Evolutionary conservation across 2,888 invertebrate species (phyloP).

Genomic region (Dugesia japonica): DNA sequence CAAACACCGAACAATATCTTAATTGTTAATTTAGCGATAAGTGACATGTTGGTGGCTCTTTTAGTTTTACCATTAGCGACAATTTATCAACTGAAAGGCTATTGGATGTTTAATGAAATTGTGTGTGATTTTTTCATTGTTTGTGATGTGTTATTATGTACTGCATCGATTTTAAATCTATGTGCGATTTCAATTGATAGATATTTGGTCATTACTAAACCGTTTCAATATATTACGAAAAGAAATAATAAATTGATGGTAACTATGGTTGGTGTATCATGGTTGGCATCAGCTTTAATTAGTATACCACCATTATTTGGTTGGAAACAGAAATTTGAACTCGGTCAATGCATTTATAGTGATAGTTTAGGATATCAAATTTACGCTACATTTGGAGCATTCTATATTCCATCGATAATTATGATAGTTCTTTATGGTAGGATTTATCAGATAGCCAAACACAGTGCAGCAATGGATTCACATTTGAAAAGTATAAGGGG

Average conservation of each 20-base stretch:
- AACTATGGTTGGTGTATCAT: slow-evolving; percentile 41
- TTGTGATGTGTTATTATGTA: slow-evolving; percentile 42
- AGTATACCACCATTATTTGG: slow-evolving; percentile 42
- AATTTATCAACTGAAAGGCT: slow-evolving; percentile 14
- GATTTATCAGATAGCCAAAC: slow-evolving; percentile 37
- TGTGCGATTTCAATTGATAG: slow-evolving; percentile 44
- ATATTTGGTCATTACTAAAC: slow-evolving; percentile 43
- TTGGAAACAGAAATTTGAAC: slow-evolving; percentile 37
- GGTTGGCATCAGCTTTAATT: slow-evolving; percentile 40
- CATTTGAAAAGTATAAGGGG: neutral
- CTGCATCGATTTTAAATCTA: slow-evolving; percentile 43
- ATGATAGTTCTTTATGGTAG: slow-evolving; percentile 40
- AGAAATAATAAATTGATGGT: slow-evolving; percentile 49
- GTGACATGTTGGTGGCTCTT: slow-evolving; percentile 48
- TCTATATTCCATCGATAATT: slow-evolving; percentile 39
- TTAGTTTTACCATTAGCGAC: slow-evolving; percentile 44
- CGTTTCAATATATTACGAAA: slow-evolving; percentile 40
- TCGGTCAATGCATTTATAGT: slow-evolving; percentile 37
- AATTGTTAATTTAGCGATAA: slow-evolving; percentile 47
- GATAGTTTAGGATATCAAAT: slow-evolving; percentile 40
- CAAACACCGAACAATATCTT: slow-evolving; percentile 40
- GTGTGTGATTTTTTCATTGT: slow-evolving; percentile 46
- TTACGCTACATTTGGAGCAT: slow-evolving; percentile 41
- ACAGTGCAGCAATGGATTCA: slow-evolving; percentile 34
- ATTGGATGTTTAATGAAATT: slow-evolving; percentile 32